Base-by-base conservation (phyloP, 2,113 vertebrate species). In the Tinamus guttatus region DNA sequence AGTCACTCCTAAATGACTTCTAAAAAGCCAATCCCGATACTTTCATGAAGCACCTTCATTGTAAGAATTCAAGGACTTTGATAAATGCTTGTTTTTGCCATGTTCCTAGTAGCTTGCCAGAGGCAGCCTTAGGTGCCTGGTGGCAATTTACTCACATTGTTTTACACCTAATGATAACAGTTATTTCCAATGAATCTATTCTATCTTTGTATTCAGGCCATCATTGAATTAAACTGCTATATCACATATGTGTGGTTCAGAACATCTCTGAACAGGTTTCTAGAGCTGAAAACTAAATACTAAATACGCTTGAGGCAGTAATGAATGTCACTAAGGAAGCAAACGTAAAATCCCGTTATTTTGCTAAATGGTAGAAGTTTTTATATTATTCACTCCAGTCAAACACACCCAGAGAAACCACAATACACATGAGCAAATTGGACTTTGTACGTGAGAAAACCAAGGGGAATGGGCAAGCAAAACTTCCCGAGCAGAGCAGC, bases 21-120 rank as follows among this genome's bases (percentile, higher is more conserved):
- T 75, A 56, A 76, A 92, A 96, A 81, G 81, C 69, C 90, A 93
- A 94, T 81, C 49, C 60, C 81, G 75, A 13, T 6, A 69, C 28
- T 76, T 54, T 14, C 43, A 71, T 45, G 51, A 90, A 75, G 70
- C 51, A 54, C 52, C 47, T 76, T 52, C 77, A 65, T 87, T 84
- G 41, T 11, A 62, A 67, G 54, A 67, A 79, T 43, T 76, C 34
- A 14, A 9, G 34, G 64, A 75, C 28, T 2, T 76, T 77, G 20
- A 65, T 22, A 71, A 34, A 81, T 76, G 47, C 18, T 88, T 79
- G 21, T 70, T 90, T 83, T 83, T 63, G 56, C 49, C 4, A 0
- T 21, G 5, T 51, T 84, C 78, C 69, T 64, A 83, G 71, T 67
- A 86, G 59, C n/a, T 63, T 67, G 49, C 36, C 41, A 78, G 14